These are phyloP conservation scores for Onychomys torridus DNA, from an alignment of 2,797 vertebrate genomes.

Conservation along the genomic window DNA sequence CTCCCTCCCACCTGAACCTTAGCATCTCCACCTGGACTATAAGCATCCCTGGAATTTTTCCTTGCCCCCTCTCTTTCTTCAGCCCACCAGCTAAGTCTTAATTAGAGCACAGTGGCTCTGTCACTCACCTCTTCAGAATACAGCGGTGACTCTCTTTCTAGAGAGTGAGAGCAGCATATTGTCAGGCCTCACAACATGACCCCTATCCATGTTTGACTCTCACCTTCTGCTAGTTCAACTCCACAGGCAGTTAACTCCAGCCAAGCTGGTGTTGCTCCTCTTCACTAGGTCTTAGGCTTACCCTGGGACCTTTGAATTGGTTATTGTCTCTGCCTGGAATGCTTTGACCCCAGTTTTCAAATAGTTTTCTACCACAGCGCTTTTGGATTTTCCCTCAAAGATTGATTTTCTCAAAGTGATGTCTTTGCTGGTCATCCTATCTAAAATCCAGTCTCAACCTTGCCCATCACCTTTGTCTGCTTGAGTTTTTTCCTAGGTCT, in stretches of 20 bases:
- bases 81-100: not conserved
- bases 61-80: not conserved
- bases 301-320: not conserved
- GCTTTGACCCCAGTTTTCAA: not conserved
- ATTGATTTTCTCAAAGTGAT: not conserved
- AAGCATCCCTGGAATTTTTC: not conserved
- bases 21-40: not conserved
- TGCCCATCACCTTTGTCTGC: not conserved
- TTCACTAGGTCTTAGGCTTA: not conserved
- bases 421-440: not conserved
- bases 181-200: not conserved
- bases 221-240: not conserved
- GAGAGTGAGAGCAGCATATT: not conserved
- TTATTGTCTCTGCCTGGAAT: not conserved
- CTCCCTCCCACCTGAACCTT: not conserved
- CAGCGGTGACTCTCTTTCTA: not conserved
- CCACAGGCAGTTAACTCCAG: not conserved
- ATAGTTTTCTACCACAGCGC: not conserved
- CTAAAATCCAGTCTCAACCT: not conserved
- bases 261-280: not conserved
- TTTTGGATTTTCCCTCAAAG: not conserved
- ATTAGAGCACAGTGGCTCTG: not conserved
- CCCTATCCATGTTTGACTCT: not conserved
- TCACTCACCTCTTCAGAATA: not conserved
- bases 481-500: not conserved